A percentile compares a stretch with the other conserved stretches of the same genome.
Conservation (phyloP, 2,888 invertebrate species). For the Geotrupes spiniger region DNA sequence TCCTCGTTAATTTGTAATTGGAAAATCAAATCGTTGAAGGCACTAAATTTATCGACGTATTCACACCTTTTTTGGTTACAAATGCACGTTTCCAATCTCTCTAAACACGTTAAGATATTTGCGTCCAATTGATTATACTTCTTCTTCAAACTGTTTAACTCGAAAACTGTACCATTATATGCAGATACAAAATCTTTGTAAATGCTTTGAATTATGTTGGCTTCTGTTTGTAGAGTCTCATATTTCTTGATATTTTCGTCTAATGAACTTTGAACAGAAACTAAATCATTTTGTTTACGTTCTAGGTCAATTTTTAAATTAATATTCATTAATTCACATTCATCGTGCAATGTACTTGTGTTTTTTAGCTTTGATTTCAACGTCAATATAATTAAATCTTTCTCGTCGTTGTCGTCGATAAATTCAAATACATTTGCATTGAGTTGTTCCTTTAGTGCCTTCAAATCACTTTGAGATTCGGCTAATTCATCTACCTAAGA, state of each 20-base stretch:
- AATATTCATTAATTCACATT: slow-evolving; percentile 1
- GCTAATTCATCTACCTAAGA: slow-evolving; percentile 10
- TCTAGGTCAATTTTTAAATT: slow-evolving; percentile 6
- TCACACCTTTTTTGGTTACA: slow-evolving; percentile 13
- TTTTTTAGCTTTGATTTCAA: slow-evolving; percentile 3
- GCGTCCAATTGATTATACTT: slow-evolving; percentile 21
- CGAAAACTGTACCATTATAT: slow-evolving; percentile 19
- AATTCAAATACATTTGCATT: slow-evolving; percentile 4
- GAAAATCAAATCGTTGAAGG: slow-evolving; percentile 14
- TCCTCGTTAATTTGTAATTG: slow-evolving; percentile 15
- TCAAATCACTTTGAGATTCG: not conserved
- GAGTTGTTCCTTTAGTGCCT: not conserved
- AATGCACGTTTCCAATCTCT: slow-evolving; percentile 10
- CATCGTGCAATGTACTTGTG: not conserved
- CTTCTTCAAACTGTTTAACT: slow-evolving; percentile 16
- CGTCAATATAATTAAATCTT: slow-evolving; percentile 8
- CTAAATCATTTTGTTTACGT: not conserved
- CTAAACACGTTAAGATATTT: slow-evolving; percentile 18
- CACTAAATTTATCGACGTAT: slow-evolving; percentile 17
- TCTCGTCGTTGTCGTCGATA: not conserved
- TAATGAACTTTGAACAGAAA: not conserved
- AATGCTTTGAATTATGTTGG: slow-evolving; percentile 13
- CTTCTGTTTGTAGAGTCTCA: slow-evolving; percentile 11
- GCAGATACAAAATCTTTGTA: slow-evolving; percentile 18
- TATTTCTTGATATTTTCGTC: slow-evolving; percentile 2